phyloP scores from a whole-genome alignment of 2,113 vertebrate genomes.

The Petromus typicus region DNA sequence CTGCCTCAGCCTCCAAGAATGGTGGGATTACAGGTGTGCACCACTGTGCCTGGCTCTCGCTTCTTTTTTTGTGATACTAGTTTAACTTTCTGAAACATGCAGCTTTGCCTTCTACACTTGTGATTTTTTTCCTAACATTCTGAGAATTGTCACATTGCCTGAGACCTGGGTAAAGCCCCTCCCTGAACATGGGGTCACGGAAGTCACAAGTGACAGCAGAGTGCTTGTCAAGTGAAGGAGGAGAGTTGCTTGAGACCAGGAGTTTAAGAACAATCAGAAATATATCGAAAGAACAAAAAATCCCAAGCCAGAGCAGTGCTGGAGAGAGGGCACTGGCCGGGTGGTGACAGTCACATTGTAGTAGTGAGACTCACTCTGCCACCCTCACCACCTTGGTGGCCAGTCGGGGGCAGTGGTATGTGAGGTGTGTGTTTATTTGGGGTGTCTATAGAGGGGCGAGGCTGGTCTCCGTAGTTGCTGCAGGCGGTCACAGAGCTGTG shows the following conservation, averaged over 20 bases:
- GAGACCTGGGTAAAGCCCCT: background rate
- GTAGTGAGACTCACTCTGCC: too few species aligned
- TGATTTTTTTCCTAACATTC: background rate
- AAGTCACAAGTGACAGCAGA: background rate
- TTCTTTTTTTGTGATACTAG: background rate
- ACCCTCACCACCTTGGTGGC: too few species aligned
- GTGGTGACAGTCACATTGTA: rapidly evolving
- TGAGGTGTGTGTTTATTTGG: too few species aligned
- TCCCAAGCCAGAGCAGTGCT: background rate
- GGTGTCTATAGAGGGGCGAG: too few species aligned
- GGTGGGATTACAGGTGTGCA: background rate
- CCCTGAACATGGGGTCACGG: too few species aligned
- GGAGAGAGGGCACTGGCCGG: too few species aligned
- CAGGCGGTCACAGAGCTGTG: too few species aligned
- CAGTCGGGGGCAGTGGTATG: too few species aligned
- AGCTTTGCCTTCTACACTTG: background rate
- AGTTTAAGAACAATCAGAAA: background rate
- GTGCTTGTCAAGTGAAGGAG: background rate
- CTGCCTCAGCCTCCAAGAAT: background rate
- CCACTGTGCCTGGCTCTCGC: background rate
- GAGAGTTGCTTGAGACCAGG: background rate
- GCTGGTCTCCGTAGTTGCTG: too few species aligned
- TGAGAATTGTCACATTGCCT: background rate
- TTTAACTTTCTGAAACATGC: background rate
- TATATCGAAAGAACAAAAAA: background rate